A percentile compares a stretch with the other conserved stretches of the same genome.
phyloP scores from a whole-genome alignment of 2,888 invertebrate genomes.

The Chymomyza amoena region DNA sequence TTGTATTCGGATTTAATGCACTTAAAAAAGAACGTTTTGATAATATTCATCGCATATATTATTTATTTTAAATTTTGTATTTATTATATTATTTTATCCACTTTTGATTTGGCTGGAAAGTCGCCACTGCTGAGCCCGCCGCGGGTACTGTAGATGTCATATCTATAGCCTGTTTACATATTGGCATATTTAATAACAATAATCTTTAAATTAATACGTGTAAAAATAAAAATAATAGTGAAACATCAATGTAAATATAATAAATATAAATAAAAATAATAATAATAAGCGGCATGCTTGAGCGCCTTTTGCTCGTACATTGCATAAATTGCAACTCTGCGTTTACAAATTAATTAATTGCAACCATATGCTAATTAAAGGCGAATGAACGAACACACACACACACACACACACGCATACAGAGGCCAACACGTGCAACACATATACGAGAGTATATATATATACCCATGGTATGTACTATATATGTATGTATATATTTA shows the following conservation, averaged over 20 bases:
- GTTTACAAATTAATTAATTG: constrained; percentile 65
- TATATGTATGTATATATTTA: constrained; percentile 7
- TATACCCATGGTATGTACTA: constrained; percentile 20
- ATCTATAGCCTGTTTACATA: background rate
- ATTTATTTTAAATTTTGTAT: no score
- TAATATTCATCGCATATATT: no score
- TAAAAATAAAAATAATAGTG: constrained; percentile 30
- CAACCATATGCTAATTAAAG: constrained; percentile 73
- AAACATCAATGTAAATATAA: background rate
- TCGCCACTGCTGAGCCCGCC: no score
- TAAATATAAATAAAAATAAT: background rate
- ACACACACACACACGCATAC: constrained; percentile 14
- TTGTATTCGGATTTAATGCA: no score
- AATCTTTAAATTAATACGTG: constrained; percentile 57
- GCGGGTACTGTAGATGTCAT: background rate
- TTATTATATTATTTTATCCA: no score
- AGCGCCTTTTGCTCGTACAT: background rate
- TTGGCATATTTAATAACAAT: constrained; percentile 57
- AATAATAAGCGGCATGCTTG: background rate
- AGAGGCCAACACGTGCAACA: background rate
- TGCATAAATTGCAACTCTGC: constrained; percentile 28
- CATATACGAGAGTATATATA: background rate
- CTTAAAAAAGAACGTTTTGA: no score
- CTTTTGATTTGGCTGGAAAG: no score
- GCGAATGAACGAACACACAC: constrained; percentile 21